These are phyloP conservation scores for Latrodectus hesperus DNA, from an alignment of 2,888 invertebrate species.

Conservation along the genomic window DNA sequence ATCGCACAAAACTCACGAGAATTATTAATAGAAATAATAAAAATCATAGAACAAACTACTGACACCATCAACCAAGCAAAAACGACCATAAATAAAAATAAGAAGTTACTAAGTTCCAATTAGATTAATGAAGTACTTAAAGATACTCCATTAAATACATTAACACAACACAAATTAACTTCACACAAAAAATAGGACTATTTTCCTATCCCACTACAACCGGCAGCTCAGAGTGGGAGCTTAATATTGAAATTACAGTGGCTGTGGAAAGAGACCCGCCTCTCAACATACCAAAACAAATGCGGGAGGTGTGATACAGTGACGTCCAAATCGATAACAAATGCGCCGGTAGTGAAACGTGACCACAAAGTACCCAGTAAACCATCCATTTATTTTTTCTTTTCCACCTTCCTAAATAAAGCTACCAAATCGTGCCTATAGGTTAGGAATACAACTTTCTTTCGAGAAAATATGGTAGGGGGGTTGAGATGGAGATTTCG, in stretches of 20 bases:
- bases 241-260: slow-evolving; percentile 55
- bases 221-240: slow-evolving; percentile 8
- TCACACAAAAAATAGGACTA: too few relatives aligned
- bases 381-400: slow-evolving; percentile 3
- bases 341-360: slow-evolving; percentile 42
- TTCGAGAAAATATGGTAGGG: not conserved
- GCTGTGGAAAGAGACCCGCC: not conserved
- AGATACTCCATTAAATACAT: too few relatives aligned
- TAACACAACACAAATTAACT: too few relatives aligned
- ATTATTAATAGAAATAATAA: too few relatives aligned
- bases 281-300: slow-evolving; percentile 43
- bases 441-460: slow-evolving; percentile 30
- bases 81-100: too few relatives aligned
- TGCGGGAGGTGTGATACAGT: not conserved
- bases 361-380: slow-evolving; percentile 60
- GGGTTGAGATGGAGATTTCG: not conserved
- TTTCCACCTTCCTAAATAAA: not conserved
- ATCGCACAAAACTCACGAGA: too few relatives aligned
- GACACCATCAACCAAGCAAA: too few relatives aligned
- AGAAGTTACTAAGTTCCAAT: too few relatives aligned
- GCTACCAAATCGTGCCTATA: slow-evolving; percentile 20
- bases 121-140: too few relatives aligned
- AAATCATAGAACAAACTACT: too few relatives aligned
- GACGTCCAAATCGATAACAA: slow-evolving; percentile 23
- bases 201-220: not conserved